Percentiles rank a stretch among this genome's conserved stretches.
Evolutionary conservation across 1,140 invertebrate species (phyloP).

Genomic region (Drosophila santomea): DNA sequence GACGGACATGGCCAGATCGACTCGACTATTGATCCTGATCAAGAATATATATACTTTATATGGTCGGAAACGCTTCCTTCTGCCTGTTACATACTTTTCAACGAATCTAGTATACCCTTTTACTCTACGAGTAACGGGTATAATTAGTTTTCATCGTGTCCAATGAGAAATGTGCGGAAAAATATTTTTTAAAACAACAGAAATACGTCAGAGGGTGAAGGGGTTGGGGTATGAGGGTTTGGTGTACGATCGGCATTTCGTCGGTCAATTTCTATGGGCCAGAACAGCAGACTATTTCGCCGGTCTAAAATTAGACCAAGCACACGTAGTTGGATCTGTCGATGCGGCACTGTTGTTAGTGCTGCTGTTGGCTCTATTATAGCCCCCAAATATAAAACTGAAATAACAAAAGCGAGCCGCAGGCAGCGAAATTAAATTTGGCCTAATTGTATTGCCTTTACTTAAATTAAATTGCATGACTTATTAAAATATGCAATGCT

Average conservation of each 20-base stretch:
- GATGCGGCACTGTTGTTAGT: conserved; percentile 60
- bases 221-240: background rate
- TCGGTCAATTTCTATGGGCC: conserved; percentile 65
- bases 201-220: conserved; percentile 40
- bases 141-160: conserved; percentile 46
- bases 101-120: too few relatives aligned
- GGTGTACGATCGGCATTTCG: conserved; percentile 41
- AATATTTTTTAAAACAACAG: conserved; percentile 73
- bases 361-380: conserved; percentile 19
- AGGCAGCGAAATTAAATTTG: conserved; percentile 68
- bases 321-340: conserved; percentile 76
- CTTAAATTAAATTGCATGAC: conserved; percentile 36
- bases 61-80: too few relatives aligned
- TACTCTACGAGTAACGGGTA: too few relatives aligned
- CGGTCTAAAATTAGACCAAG: conserved; percentile 71
- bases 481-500: conserved; percentile 55
- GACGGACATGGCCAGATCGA: too few relatives aligned
- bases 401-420: conserved; percentile 15
- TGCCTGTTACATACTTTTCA: too few relatives aligned
- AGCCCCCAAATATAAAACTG: conserved; percentile 48
- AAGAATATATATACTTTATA: too few relatives aligned
- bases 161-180: conserved; percentile 58
- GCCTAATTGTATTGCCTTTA: conserved; percentile 60
- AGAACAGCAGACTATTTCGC: conserved; percentile 64
- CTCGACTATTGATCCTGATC: too few relatives aligned